Base-by-base conservation (phyloP, 2,113 vertebrate genomes). In the Delphinus delphis region DNA sequence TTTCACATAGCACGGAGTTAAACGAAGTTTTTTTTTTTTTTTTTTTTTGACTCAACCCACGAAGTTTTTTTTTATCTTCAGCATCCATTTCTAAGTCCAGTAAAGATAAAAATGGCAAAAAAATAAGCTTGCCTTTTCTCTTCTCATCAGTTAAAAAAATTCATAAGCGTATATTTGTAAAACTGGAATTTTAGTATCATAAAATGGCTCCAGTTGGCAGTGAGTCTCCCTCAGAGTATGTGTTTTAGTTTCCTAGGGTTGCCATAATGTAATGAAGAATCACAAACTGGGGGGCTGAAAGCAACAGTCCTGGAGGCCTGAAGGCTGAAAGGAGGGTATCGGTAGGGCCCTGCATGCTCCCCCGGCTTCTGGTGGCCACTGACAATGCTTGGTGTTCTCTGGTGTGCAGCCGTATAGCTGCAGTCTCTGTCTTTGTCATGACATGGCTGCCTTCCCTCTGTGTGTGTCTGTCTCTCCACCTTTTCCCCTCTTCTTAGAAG, bases 1-100 rank as follows among this genome's bases (percentile, higher is more conserved):
- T 91, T 97, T 96, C 38, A 73, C 58, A 36, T 93, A 74, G 47
- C 73, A 62, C 36, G 44, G 36, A 87, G 41, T 93, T 92, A 88
- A 95, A 95, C 79, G 85, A 95, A 94, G 83, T 47, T 28, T 6
- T 6, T 91, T 65, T 83, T 91, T 65, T 65, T 14, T 83, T 91
- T 65, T 65, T 14, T 83, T 91, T 33, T 65, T 14, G 36, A 36
- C 36, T 36, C 36, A 36, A 36, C 36, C 36, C 36, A 36, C 36
- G 36, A 36, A 36, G 36, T 6, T 6, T 91, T 65, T 83, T 91
- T 65, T 65, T 14, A 31, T 87, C 80, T 81, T 95, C 36, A 65
- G 50, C 47, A 81, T 89, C 44, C n/a, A 77, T 88, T 88, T 97
- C 90, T 88, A 84, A 62, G 60, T 90, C 23, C 31, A 79, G 15